These are phyloP conservation scores for Sinocyclocheilus anshuiensis DNA, from an alignment of 2,113 vertebrate species.

Conservation along the genomic window DNA sequence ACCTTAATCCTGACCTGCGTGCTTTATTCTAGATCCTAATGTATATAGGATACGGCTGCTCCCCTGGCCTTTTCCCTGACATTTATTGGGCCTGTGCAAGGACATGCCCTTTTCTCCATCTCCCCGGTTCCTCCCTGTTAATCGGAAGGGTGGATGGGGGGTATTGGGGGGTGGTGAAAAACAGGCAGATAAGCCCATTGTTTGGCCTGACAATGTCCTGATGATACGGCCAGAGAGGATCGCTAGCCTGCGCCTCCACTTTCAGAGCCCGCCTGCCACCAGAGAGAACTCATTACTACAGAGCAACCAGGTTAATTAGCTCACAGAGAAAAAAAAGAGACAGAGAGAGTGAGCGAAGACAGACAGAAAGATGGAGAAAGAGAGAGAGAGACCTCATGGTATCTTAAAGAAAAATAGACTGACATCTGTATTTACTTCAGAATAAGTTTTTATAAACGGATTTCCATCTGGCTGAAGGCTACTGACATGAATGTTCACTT, in stretches of 20 bases:
- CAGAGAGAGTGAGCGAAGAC: slow-evolving; percentile 62
- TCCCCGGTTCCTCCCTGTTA: slow-evolving; percentile 87
- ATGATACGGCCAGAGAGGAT: slow-evolving; percentile 84
- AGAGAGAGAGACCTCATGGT: slow-evolving; percentile 65
- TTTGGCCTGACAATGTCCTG: slow-evolving; percentile 88
- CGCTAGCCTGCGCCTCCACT: slow-evolving; percentile 62
- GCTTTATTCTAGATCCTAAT: slow-evolving; percentile 51
- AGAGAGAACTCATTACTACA: slow-evolving; percentile 83
- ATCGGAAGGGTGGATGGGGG: slow-evolving; percentile 85
- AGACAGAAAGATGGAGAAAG: slow-evolving; percentile 72
- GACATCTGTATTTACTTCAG: slow-evolving; percentile 77
- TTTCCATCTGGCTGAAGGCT: slow-evolving; percentile 61
- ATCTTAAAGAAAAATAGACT: slow-evolving; percentile 64
- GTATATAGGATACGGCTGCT: slow-evolving; percentile 57
- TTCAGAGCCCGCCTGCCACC: slow-evolving; percentile 73
- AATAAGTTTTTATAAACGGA: slow-evolving; percentile 73
- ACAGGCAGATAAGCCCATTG: slow-evolving; percentile 91
- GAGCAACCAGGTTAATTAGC: slow-evolving; percentile 82
- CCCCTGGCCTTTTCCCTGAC: slow-evolving; percentile 83
- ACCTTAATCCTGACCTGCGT: slow-evolving; percentile 48
- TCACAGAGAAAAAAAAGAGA: slow-evolving; percentile 66
- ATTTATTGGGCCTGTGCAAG: slow-evolving; percentile 87
- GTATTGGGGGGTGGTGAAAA: slow-evolving; percentile 82
- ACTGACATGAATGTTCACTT: background rate
- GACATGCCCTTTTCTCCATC: slow-evolving; percentile 80